Base-by-base conservation (phyloP, 2,113 vertebrate genomes). In the Megaleporinus macrocephalus region DNA sequence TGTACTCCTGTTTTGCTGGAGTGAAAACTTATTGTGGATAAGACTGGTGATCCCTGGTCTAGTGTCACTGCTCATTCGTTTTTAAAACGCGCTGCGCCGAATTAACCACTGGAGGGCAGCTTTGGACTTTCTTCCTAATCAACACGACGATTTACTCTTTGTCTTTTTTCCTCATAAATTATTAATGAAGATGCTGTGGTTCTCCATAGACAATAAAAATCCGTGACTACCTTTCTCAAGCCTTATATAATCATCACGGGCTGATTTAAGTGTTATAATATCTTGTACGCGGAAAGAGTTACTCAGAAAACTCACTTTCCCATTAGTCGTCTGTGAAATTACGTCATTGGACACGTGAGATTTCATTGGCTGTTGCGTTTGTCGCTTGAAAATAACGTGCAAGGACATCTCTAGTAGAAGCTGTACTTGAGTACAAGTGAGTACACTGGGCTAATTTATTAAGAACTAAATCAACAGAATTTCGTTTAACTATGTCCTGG, bases 241-340 rank as follows among this genome's bases (percentile, higher is more conserved):
- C 9, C 41, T 9, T 9, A 44, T 10, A 10, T 3, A 36, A 36
- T 44, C 41, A 5, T 9, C 41, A 44, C 1, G 11, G 4, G 4
- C 41, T 9, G 4, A 44, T 44, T 44, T 11, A 3, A 9, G 9
- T 11, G 11, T 4, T 7, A 44, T 1, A 44, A 4, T 9, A 44
- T 44, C 1, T 1, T 9, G 41, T 44, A 10, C 7, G 18, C 53
- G 22, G 15, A 59, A 20, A 16, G 26, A 0, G 13, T 57, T 27
- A 15, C 33, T 47, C 20, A 24, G 0, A 53, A 73, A 59, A 85
- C 83, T 83, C 14, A 12, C 53, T 53, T 73, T 87, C 83, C 86
- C 86, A 71, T 62, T 36, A 80, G 33, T 13, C 69, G 49, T 70
- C 20, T 36, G 57, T 41, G 18, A 33, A n/a, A 49, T 44, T 36